phyloP scores from a whole-genome alignment of 35 echinoderm and acorn worm genomes.

The Ophioderma brevispina region DNA sequence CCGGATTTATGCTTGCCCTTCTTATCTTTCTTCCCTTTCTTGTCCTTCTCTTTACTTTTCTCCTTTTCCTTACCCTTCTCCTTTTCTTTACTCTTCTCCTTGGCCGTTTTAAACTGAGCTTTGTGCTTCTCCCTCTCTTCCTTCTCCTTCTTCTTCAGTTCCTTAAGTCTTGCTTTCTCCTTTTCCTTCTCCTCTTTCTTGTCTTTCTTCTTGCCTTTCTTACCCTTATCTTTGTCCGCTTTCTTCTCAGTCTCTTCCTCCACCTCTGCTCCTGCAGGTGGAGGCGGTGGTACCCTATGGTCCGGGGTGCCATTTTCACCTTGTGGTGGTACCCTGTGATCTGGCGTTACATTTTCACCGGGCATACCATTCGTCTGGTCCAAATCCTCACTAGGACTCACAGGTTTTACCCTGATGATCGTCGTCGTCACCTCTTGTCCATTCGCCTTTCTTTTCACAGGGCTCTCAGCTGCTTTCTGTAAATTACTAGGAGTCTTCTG shows the following conservation, averaged over 20 bases:
- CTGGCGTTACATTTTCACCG: not conserved
- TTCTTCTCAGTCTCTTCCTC: slow-evolving; percentile 30
- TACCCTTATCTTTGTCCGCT: not conserved
- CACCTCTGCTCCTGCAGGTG: not conserved
- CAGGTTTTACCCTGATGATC: not conserved
- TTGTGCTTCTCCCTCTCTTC: not conserved
- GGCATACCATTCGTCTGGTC: not conserved
- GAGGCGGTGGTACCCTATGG: slow-evolving; percentile 13
- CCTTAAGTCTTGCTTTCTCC: not conserved
- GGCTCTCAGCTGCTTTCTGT: not conserved
- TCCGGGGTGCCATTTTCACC: slow-evolving; percentile 5
- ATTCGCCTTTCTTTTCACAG: not conserved
- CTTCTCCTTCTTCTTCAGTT: not conserved
- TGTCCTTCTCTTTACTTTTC: slow-evolving; percentile 47
- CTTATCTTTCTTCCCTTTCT: slow-evolving; percentile 53
- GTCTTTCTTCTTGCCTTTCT: slow-evolving; percentile 23
- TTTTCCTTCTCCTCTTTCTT: not conserved
- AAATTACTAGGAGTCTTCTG: not conserved
- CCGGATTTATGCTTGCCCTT: slow-evolving; percentile 34
- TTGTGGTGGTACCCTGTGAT: not conserved
- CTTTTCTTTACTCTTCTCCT: not conserved
- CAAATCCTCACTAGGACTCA: not conserved
- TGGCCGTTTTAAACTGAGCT: not conserved
- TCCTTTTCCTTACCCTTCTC: slow-evolving; percentile 7
- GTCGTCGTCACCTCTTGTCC: not conserved